These are phyloP conservation scores for Burhinus oedicnemus DNA, from an alignment of 2,113 vertebrate genomes.

Conservation along the genomic window DNA sequence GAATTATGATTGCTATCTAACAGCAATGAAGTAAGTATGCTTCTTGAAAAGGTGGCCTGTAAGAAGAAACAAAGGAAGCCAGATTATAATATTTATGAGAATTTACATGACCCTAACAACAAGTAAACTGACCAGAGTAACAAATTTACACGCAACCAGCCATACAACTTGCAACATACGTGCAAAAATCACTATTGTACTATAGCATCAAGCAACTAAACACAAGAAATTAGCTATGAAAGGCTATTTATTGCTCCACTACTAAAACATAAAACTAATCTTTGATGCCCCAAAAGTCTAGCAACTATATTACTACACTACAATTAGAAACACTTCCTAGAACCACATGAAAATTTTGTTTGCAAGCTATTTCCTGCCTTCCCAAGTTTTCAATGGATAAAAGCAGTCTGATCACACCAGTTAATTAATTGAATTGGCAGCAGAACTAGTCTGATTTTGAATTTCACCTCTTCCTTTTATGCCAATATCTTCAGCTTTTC, in stretches of 20 bases:
- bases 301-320: neutral
- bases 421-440: neutral
- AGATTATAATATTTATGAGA: neutral
- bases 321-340: neutral
- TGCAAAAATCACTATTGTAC: neutral
- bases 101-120: neutral
- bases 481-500: neutral
- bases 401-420: neutral
- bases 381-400: neutral
- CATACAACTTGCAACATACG: neutral
- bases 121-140: neutral
- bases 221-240: neutral
- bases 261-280: neutral
- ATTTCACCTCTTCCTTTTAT: neutral
- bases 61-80: neutral
- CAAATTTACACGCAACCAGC: neutral
- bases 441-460: neutral
- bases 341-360: neutral
- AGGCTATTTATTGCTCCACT: neutral
- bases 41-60: constrained; percentile 73
- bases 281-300: neutral
- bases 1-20: constrained; percentile 70
- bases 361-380: neutral
- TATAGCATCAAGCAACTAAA: neutral
- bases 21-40: constrained; percentile 79